Evolutionary conservation across 2,113 vertebrate genomes (phyloP).

Genomic region (Clarias magur): DNA sequence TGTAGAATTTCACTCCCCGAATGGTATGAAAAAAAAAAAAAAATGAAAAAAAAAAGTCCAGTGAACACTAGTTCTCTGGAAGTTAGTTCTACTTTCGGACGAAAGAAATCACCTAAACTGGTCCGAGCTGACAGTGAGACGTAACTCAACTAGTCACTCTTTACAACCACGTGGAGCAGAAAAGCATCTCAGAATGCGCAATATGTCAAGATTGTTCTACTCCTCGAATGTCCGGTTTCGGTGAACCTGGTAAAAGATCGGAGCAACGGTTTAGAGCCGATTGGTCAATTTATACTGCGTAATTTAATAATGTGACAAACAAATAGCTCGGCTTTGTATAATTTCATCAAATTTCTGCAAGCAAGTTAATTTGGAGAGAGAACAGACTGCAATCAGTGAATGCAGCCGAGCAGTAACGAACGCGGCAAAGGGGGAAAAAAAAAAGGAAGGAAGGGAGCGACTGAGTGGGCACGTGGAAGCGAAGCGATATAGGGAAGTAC

Average conservation of each 20-base stretch:
- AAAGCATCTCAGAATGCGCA: neutral
- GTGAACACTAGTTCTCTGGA: neutral
- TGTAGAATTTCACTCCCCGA: neutral
- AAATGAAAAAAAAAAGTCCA: too few relatives aligned
- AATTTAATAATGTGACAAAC: neutral
- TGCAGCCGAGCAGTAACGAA: too few relatives aligned
- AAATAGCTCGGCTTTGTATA: neutral
- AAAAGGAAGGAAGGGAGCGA: neutral
- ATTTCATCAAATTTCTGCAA: neutral
- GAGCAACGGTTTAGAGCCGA: neutral
- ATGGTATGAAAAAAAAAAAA: neutral
- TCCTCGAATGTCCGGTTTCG: neutral
- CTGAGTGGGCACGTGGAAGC: too few relatives aligned
- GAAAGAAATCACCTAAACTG: neutral
- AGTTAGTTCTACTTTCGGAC: neutral
- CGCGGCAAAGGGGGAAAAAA: neutral
- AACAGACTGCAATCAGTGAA: neutral
- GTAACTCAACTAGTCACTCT: neutral
- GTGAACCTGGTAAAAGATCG: neutral
- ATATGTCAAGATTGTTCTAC: neutral
- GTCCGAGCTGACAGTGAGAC: neutral
- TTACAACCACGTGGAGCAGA: neutral
- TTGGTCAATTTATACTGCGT: neutral
- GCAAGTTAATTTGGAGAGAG: neutral
- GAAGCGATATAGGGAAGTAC: neutral